Evolutionary conservation across 2,797 vertebrate genomes (phyloP), one percentile per base, ranked within the genome.

Genomic region (Sardinella longiceps): DNA sequence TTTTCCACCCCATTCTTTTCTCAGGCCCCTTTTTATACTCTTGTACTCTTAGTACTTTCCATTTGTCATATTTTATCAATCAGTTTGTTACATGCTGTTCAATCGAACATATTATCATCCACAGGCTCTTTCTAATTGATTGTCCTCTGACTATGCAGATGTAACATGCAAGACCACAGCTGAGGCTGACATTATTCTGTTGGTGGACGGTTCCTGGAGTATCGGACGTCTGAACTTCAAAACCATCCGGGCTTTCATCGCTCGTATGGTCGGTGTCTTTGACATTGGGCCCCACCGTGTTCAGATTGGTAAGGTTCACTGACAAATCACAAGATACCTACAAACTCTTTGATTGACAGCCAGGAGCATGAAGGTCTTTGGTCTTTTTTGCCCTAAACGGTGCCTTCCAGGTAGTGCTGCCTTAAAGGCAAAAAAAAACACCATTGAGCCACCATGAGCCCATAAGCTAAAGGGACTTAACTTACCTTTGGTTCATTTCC

Each of bases 171-270:
- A 92, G 93, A 99, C 98, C 89, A 96, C 89, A 82, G 97, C 97
- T 58, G 97, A 98, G 93, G 98, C 98, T 84, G 98, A 99, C 90
- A 98, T 99, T 0, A 95, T 99, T 89, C 88, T 99, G 89, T 93
- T 99, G 93, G 97, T 99, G 89, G 98, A 99, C 0, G 98, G 98
- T 66, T 99, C 98, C 2, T 99, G 98, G 98, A 99, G 98, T 91
- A 99, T 99, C 0, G 98, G 98, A 18, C 94, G 98, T 23, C 96
- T 98, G 63, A 99, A 99, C 94, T 99, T 99, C 88, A 98, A 96
- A 93, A 99, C 98, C 2, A 95, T 99, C 85, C 96, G 98, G 66
- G 94, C 92, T 85, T 99, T 99, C 92, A 99, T 99, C 60, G 87
- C 92, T 83, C 97, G 97, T 1, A 97, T 97, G 92, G 97, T 99